Conservation (phyloP, 2,888 invertebrate species). For the Erynnis tages region DNA sequence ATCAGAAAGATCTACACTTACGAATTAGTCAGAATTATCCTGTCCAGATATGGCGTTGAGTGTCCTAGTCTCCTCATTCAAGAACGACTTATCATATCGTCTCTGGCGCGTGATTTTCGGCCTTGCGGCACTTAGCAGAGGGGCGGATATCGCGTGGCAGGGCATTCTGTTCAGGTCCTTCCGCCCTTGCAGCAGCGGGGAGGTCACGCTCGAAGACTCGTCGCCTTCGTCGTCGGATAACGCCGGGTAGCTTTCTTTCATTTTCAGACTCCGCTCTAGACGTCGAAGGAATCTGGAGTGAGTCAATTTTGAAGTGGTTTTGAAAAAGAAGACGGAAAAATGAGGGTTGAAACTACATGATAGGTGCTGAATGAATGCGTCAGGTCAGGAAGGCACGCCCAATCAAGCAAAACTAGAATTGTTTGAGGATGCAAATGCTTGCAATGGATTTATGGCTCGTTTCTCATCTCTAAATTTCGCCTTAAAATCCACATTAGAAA, state of each 20-base stretch:
- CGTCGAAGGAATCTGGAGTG: slow-evolving; percentile 84
- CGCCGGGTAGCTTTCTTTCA: slow-evolving; percentile 83
- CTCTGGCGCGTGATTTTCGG: slow-evolving; percentile 73
- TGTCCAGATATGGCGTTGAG: slow-evolving; percentile 65
- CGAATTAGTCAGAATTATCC: slow-evolving; percentile 68
- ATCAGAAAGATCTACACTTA: too few relatives aligned
- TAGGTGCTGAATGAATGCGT: too few relatives aligned
- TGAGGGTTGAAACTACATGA: not conserved
- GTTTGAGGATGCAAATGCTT: too few relatives aligned
- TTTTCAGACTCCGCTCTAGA: slow-evolving; percentile 86
- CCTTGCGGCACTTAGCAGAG: slow-evolving; percentile 68
- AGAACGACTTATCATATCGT: slow-evolving; percentile 68
- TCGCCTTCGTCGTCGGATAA: slow-evolving; percentile 82
- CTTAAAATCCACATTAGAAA: too few relatives aligned
- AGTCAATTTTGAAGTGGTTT: slow-evolving; percentile 12
- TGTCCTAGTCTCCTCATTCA: slow-evolving; percentile 70
- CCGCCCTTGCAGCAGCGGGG: slow-evolving; percentile 79
- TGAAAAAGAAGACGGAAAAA: not conserved
- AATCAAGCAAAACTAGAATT: too few relatives aligned
- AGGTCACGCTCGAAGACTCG: slow-evolving; percentile 84
- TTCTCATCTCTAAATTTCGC: too few relatives aligned
- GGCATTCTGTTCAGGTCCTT: slow-evolving; percentile 58
- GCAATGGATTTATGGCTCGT: too few relatives aligned
- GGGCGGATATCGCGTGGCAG: slow-evolving; percentile 70
- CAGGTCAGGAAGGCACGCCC: too few relatives aligned